Evolutionary conservation across 2,113 vertebrate genomes (phyloP), one percentile per base, ranked within the genome.

Genomic region (Ascaphus truei): DNA sequence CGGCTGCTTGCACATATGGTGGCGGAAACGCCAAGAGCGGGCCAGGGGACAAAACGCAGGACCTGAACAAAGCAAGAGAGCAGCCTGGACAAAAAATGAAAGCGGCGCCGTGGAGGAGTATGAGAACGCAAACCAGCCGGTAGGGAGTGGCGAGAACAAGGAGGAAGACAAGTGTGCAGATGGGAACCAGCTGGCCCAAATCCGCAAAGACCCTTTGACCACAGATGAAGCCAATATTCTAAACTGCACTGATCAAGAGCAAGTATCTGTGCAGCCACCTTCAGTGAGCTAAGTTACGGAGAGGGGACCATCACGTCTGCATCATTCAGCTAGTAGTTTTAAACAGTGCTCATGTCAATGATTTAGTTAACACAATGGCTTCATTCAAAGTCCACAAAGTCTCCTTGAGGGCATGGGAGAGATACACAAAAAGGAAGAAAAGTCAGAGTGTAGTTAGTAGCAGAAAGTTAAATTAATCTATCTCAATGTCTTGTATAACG

Each of bases 1-100:
- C 2, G 85, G 92, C 13, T 94, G 92, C 73, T 75, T 94, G 45
- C 88, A 87, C 55, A 76, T 88, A 36, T 79, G 84, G 64, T 93
- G 90, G 73, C 75, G 79, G 41, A 62, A 76, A 11, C 77, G 84
- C 7, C 66, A 29, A 0, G 78, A 79, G 45, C 69, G 9, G 0
- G 1, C 72, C 1, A 84, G 64, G 1, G 31, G 65, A 15, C 71
- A 0, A 1, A 68, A 37, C 0, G 33, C 16, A 30, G 55, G 16
- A 37, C 1, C n/a, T 6, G 60, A 64, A 13, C 34, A 58, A 43
- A 73, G 68, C 39, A 2, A 53, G 0, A 7, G 58, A 58, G 37
- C 76, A 59, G 9, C 0, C 0, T 39, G 77, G 75, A 41, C 34
- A 62, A 79, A 71, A 65, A 76, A 68, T 1, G 0, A 1, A 0